Conservation (phyloP, 2,797 vertebrate genomes). For the Liasis olivaceus region DNA sequence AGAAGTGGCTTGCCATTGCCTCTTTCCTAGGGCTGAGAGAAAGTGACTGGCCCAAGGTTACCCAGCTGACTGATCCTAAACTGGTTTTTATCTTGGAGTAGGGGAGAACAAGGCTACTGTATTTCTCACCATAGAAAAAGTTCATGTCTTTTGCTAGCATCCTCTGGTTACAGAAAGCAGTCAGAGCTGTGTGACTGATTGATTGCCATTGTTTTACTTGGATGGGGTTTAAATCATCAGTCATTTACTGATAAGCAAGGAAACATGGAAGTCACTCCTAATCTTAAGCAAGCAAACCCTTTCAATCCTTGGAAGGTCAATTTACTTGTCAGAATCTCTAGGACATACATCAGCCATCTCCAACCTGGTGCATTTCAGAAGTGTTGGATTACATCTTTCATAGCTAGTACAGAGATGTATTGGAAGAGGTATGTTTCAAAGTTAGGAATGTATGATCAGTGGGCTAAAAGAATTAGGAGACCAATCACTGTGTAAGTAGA, state of each 20-base stretch:
- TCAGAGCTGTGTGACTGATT: conserved; percentile 31
- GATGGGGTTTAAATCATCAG: conserved; percentile 33
- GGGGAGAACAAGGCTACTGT: conserved; percentile 33
- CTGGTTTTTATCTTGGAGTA: conserved; percentile 11
- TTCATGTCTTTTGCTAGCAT: background rate
- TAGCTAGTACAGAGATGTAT: background rate
- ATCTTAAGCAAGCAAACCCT: conserved; percentile 36
- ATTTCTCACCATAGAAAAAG: conserved; percentile 10
- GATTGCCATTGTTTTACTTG: conserved; percentile 33
- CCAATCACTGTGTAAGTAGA: background rate
- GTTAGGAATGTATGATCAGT: background rate
- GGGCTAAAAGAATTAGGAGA: background rate
- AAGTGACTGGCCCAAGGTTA: background rate
- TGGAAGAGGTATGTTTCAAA: background rate
- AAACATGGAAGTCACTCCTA: background rate
- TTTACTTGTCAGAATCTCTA: conserved; percentile 52
- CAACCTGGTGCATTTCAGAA: background rate
- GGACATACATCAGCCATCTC: background rate
- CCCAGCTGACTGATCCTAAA: background rate
- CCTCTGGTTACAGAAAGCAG: background rate
- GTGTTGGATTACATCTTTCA: background rate
- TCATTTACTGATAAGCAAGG: conserved; percentile 30
- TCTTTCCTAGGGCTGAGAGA: background rate
- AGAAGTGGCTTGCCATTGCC: too few relatives aligned
- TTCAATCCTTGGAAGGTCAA: conserved; percentile 41